Evolutionary conservation across 2,888 invertebrate species (phyloP).

Genomic region (Cecidostiba fungosa): DNA sequence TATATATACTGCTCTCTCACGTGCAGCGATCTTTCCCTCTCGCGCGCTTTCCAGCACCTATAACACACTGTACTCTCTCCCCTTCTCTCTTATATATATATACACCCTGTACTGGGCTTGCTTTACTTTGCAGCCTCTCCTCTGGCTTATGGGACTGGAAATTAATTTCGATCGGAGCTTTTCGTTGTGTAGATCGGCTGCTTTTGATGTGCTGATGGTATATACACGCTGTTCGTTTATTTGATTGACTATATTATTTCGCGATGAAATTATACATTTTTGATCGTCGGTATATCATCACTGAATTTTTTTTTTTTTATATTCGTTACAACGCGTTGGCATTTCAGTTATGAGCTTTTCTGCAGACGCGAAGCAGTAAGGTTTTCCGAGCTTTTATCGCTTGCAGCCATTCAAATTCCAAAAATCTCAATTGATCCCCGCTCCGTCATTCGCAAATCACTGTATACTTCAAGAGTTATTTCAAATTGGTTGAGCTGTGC

Average conservation of each 20-base stretch:
- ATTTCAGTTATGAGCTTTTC: background rate
- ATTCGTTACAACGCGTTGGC: background rate
- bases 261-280: too few species aligned
- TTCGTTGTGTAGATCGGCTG: background rate
- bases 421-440: constrained; percentile 56
- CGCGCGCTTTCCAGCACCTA: constrained; percentile 47
- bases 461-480: background rate
- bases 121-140: background rate
- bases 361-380: background rate
- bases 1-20: constrained; percentile 62
- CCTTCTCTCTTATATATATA: background rate
- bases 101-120: background rate
- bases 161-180: constrained; percentile 22
- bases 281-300: too few species aligned
- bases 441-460: constrained; percentile 40
- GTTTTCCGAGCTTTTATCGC: constrained; percentile 36
- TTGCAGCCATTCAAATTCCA: constrained; percentile 41
- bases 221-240: background rate
- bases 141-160: background rate
- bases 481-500: too few species aligned
- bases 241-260: too few species aligned
- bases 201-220: background rate
- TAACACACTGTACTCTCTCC: background rate
- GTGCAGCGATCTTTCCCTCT: constrained; percentile 45
- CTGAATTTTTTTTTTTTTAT: too few species aligned